Conservation (phyloP, 1,140 invertebrate genomes). For the Paraescarpia echinospica region DNA sequence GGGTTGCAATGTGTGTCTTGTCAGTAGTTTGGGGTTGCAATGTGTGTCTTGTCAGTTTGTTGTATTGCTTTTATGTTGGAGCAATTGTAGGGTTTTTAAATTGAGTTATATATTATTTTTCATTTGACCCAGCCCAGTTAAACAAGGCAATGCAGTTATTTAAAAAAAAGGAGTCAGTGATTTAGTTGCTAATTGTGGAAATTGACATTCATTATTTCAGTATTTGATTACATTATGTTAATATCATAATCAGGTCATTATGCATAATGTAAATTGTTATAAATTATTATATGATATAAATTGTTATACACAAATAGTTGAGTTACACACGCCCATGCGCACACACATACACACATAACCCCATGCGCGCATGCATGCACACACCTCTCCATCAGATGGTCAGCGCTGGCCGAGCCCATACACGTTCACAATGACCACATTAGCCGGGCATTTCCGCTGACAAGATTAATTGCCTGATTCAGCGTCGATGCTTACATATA, state of each 20-base stretch:
- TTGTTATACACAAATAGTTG: background rate
- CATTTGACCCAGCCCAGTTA: too few relatives aligned
- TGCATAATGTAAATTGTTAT: background rate
- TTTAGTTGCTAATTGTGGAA: too few relatives aligned
- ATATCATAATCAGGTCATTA: background rate
- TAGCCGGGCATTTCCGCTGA: background rate
- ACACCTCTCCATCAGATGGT: background rate
- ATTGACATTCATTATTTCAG: too few relatives aligned
- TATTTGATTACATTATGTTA: too few relatives aligned
- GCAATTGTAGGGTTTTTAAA: too few relatives aligned
- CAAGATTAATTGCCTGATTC: slow-evolving; percentile 18
- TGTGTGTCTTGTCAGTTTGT: too few relatives aligned
- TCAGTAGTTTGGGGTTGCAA: too few relatives aligned
- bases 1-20: too few relatives aligned
- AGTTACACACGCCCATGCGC: background rate
- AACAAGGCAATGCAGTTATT: too few relatives aligned
- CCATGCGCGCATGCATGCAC: background rate
- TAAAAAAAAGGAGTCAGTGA: too few relatives aligned
- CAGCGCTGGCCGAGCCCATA: background rate
- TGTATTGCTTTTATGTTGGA: too few relatives aligned
- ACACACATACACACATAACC: background rate
- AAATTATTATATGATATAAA: background rate
- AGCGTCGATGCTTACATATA: slow-evolving; percentile 7
- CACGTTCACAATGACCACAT: background rate
- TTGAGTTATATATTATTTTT: too few relatives aligned